These are phyloP conservation scores for Notodonta ziczac DNA, from an alignment of 2,888 invertebrate species.

Conservation along the genomic window DNA sequence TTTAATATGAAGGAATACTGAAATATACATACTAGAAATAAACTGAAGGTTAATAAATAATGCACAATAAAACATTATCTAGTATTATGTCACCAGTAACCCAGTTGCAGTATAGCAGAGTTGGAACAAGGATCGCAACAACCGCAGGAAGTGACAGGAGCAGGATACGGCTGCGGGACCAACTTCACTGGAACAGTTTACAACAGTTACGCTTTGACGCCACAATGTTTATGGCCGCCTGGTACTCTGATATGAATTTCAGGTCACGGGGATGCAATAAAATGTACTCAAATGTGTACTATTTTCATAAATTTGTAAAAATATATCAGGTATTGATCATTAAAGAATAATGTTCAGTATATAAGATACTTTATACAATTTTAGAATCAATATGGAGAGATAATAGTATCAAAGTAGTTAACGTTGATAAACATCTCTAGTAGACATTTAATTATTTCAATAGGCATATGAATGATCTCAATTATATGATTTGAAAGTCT, in stretches of 20 bases:
- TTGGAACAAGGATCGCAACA: conserved; percentile 48
- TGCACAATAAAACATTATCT: conserved; percentile 24
- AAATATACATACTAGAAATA: not conserved
- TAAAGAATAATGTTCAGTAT: no score
- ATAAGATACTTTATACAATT: not conserved
- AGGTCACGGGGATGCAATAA: conserved; percentile 1
- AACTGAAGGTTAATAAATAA: not conserved
- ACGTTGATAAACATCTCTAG: conserved; percentile 19
- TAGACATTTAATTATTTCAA: conserved; percentile 2
- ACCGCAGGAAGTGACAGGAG: conserved; percentile 66
- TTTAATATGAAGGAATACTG: not conserved
- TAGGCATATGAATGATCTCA: not conserved
- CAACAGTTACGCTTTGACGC: conserved; percentile 35
- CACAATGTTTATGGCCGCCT: conserved; percentile 37
- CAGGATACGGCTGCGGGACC: conserved; percentile 59
- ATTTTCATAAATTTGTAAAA: not conserved
- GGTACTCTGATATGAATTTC: conserved; percentile 30
- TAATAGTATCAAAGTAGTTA: conserved; percentile 9
- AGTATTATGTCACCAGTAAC: conserved; percentile 47
- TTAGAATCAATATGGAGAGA: not conserved
- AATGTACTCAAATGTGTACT: not conserved
- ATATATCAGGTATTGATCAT: no score
- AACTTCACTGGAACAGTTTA: conserved; percentile 57
- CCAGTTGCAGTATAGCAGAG: conserved; percentile 41
- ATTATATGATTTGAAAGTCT: conserved; percentile 24